A percentile compares a stretch with the other conserved stretches of the same genome.
phyloP scores from a whole-genome alignment of 2,797 vertebrate species.

The Hapalemur alaotrensis region DNA sequence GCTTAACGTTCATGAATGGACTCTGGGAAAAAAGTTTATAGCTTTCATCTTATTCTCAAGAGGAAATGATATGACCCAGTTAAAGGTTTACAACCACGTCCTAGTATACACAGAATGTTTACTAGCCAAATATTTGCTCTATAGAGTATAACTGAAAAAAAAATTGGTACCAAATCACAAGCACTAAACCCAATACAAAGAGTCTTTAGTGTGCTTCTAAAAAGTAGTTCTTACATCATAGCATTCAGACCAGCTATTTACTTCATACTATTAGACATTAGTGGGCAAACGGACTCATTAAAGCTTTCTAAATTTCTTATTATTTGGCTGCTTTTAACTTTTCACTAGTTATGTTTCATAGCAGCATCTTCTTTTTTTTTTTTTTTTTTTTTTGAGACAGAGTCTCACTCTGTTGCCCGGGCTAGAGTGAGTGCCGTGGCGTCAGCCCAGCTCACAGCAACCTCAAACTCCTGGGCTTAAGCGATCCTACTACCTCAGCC shows the following conservation, averaged over 20 bases:
- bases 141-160: not conserved
- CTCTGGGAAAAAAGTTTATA: not conserved
- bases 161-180: conserved; percentile 2
- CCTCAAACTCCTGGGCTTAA: too few relatives aligned
- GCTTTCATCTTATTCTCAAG: not conserved
- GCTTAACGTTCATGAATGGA: not conserved
- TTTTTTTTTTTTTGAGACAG: too few relatives aligned
- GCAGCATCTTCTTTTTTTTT: not conserved
- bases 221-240: not conserved
- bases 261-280: not conserved
- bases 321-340: conserved; percentile 29
- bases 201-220: not conserved
- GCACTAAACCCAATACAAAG: not conserved
- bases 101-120: conserved; percentile 24
- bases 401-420: too few relatives aligned
- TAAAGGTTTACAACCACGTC: conserved; percentile 7
- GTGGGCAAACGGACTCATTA: not conserved
- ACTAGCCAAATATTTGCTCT: conserved; percentile 18
- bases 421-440: too few relatives aligned
- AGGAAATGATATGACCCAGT: not conserved
- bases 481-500: too few relatives aligned
- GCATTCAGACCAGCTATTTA: not conserved
- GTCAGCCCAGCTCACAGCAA: too few relatives aligned
- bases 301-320: conserved; percentile 3
- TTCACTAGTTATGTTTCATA: conserved; percentile 6